phyloP scores from a whole-genome alignment of 1,140 invertebrate genomes.

The Macrobrachium rosenbergii region DNA sequence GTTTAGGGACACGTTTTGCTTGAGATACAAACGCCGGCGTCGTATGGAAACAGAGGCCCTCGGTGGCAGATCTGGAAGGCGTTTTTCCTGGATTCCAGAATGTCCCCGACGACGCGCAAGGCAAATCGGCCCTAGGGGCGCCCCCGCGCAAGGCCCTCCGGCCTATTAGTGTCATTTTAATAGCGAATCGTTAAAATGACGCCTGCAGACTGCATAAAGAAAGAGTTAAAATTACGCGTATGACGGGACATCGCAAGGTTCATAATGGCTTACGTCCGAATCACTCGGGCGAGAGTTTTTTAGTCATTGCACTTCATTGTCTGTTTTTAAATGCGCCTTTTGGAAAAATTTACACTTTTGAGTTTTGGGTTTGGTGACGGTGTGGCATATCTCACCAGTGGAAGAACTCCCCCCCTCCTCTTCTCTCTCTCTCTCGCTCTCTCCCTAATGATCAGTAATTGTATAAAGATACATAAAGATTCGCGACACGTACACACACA shows the following conservation, averaged over 20 bases:
- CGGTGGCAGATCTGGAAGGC: no score
- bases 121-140: not conserved
- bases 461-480: no score
- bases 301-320: constrained; percentile 19
- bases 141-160: not conserved
- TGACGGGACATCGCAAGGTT: not conserved
- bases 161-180: not conserved
- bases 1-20: no score
- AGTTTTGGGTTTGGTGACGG: no score
- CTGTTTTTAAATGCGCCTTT: not conserved
- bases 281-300: constrained; percentile 24
- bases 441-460: not conserved
- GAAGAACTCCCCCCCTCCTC: no score
- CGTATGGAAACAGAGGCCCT: no score
- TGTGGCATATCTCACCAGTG: no score
- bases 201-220: constrained; percentile 31
- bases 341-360: no score
- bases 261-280: constrained; percentile 17
- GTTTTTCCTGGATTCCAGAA: no score
- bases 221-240: constrained; percentile 1
- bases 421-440: not conserved
- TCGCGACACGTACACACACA: no score
- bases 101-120: no score
- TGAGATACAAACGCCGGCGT: no score
- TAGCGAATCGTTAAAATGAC: constrained; percentile 29